Percentiles rank a stretch among this genome's conserved stretches.
These are phyloP conservation scores for Paguma larvata DNA, from an alignment of 2,797 vertebrate species.

Conservation along the genomic window DNA sequence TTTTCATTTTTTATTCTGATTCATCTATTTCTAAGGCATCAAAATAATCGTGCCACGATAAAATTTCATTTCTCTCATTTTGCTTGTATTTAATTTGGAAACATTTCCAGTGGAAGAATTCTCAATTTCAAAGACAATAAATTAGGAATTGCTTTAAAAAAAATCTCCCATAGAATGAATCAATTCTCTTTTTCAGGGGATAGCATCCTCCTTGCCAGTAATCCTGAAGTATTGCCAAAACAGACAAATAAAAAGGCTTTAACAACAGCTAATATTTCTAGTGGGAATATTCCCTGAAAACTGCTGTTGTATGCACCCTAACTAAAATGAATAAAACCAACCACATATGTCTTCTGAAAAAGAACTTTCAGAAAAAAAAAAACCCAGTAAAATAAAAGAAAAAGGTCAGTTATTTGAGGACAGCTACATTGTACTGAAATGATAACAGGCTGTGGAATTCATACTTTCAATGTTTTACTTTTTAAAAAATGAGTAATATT, in stretches of 20 bases:
- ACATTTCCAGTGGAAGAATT: slow-evolving; percentile 48
- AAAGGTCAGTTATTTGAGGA: not conserved
- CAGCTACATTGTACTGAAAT: not conserved
- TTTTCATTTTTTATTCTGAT: not conserved
- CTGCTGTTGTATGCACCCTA: slow-evolving; percentile 48
- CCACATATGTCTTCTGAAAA: not conserved
- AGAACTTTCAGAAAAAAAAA: not conserved
- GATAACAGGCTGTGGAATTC: not conserved
- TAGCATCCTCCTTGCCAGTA: slow-evolving; percentile 69
- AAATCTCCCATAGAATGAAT: not conserved
- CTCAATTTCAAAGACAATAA: slow-evolving; percentile 48
- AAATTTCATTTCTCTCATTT: slow-evolving; percentile 35
- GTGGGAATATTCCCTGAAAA: slow-evolving; percentile 49
- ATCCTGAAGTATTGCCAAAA: slow-evolving; percentile 66
- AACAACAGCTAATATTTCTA: slow-evolving; percentile 67
- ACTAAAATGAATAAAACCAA: slow-evolving; percentile 53
- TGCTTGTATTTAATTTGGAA: slow-evolving; percentile 70
- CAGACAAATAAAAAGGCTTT: slow-evolving; percentile 69
- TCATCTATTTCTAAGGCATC: not conserved
- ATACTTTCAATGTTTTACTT: slow-evolving; percentile 26
- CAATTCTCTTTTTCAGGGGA: slow-evolving; percentile 52
- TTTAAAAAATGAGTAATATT: slow-evolving; percentile 1
- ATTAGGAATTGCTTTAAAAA: slow-evolving; percentile 66
- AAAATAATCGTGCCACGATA: slow-evolving; percentile 66
- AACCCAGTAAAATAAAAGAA: not conserved